phyloP scores from a whole-genome alignment of 2,888 invertebrate species.

The Carcina quercana region DNA sequence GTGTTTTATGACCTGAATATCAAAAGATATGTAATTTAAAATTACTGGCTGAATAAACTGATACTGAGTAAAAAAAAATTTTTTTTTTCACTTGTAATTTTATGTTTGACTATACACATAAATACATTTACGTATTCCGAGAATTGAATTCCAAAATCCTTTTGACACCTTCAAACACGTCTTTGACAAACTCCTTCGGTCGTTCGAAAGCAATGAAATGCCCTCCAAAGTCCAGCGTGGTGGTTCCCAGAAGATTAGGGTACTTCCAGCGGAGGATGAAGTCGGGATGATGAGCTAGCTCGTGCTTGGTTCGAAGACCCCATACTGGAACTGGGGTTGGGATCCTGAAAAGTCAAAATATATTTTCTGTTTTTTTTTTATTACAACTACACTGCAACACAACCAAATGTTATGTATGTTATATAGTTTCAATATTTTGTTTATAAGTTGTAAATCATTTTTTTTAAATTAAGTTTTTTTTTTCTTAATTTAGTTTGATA shows the following conservation, averaged over 20 bases:
- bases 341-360: conserved; percentile 76
- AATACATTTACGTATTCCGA: neutral
- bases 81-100: too few species aligned
- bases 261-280: conserved; percentile 76
- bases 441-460: too few species aligned
- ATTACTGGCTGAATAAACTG: too few species aligned
- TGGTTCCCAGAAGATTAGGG: conserved; percentile 78
- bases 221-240: conserved; percentile 79
- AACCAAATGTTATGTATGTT: too few species aligned
- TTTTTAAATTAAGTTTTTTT: too few species aligned
- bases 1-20: too few species aligned
- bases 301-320: conserved; percentile 81
- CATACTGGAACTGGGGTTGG: conserved; percentile 82
- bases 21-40: too few species aligned
- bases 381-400: too few species aligned
- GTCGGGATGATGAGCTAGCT: conserved; percentile 76
- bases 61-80: too few species aligned
- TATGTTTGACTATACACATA: neutral
- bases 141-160: conserved; percentile 25
- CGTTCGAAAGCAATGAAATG: conserved; percentile 91
- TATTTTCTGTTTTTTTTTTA: too few species aligned
- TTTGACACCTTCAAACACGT: conserved; percentile 69
- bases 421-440: too few species aligned
- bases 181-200: conserved; percentile 80
- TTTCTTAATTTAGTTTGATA: too few species aligned